Evolutionary conservation across 2,888 invertebrate species (phyloP), one percentile per base, ranked within the genome.

Genomic region (Megastigmus dorsalis): DNA sequence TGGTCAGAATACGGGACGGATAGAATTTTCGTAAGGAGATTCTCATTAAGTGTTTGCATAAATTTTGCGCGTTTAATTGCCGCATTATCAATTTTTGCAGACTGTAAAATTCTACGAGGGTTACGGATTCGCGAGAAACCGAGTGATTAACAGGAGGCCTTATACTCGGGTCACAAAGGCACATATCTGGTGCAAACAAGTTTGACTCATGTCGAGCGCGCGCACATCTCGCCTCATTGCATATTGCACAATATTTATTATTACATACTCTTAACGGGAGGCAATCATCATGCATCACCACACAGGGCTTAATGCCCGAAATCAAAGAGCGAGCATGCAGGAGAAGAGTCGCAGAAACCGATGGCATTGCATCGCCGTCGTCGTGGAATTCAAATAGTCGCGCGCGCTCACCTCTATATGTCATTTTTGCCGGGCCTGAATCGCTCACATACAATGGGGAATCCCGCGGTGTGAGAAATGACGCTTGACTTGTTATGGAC

Each of bases 381-480:
- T 3, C 69, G 1, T 38, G 55, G 15, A n/a, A 45, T 41, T 65
- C 43, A 18, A 66, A 66, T 55, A 38, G 18, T 66, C 30, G 18
- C 5, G 18, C 26, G n/a, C 55, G n/a, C 9, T 5, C 23, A 26
- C n/a, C n/a, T 59, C 26, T 30, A 5, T 15, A 57, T 57, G 36
- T n/a, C n/a, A n/a, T n/a, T n/a, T n/a, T n/a, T n/a, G n/a, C n/a
- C n/a, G 6, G 1, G 23, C 10, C 18, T 28, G n/a, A n/a, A n/a
- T n/a, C n/a, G 5, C 57, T 6, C 33, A 10, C 13, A 13, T 3
- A 48, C 41, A 65, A 59, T 41, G 72, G 43, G 48, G 41, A 55
- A 54, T 74, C 67, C 62, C 48, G 73, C n/a, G 15, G 62, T 7
- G 67, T 68, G 38, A 74, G 68, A 68, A 68, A 67, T 74, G 54